Conservation (phyloP, 2,113 vertebrate genomes). For the Hemicordylus capensis region DNA sequence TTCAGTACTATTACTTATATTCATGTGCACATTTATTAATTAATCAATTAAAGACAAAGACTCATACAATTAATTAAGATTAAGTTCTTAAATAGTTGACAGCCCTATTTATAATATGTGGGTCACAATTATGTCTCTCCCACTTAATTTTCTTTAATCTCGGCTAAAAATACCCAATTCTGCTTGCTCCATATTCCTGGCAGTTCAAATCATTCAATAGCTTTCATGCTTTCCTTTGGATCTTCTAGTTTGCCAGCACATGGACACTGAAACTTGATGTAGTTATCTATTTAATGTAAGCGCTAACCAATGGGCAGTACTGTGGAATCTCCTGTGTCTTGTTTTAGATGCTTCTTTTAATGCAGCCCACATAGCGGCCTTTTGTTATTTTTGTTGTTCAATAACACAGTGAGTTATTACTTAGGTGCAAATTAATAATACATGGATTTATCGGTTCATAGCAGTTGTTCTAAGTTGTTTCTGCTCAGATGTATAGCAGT, state of each 20-base stretch:
- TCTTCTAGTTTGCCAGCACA: not conserved
- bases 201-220: not conserved
- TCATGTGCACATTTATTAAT: not conserved
- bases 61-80: not conserved
- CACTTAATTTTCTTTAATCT: not conserved
- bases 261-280: not conserved
- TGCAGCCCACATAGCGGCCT: not conserved
- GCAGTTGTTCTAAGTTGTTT: not conserved
- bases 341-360: not conserved
- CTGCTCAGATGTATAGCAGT: not conserved
- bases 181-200: not conserved
- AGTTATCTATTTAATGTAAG: not conserved
- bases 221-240: not conserved
- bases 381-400: not conserved
- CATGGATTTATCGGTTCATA: not conserved
- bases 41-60: not conserved
- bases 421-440: slow-evolving; percentile 5
- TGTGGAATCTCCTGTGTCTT: not conserved
- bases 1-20: not conserved
- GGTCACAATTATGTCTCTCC: not conserved
- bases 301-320: not conserved
- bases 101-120: not conserved
- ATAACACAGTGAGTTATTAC: not conserved
- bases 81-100: not conserved
- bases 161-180: not conserved